phyloP scores from a whole-genome alignment of 2,797 vertebrate genomes.

The Rhabdomys pumilio region DNA sequence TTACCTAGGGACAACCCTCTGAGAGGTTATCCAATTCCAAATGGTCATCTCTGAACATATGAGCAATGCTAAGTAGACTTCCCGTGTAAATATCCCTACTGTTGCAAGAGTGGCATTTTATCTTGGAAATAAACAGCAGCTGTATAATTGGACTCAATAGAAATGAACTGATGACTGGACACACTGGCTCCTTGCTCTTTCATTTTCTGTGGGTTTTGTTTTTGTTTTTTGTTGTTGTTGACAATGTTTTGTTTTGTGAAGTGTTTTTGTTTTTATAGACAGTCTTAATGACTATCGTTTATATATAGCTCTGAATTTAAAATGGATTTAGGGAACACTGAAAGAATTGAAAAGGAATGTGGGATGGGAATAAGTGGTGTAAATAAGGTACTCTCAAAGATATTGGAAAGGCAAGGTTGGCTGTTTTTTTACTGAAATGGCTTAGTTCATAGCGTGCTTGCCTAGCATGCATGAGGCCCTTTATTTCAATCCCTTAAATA shows the following conservation, averaged over 20 bases:
- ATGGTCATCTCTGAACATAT: not conserved
- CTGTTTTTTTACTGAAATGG: not conserved
- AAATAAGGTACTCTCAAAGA: not conserved
- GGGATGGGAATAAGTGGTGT: not conserved
- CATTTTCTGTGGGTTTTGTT: not conserved
- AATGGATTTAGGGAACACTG: not conserved
- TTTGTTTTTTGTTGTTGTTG: not conserved
- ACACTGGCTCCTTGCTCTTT: not conserved
- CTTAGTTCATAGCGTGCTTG: not conserved
- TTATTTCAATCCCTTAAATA: not conserved
- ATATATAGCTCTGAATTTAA: not conserved
- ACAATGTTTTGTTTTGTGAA: not conserved
- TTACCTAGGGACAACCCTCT: not conserved
- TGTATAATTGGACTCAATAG: not conserved
- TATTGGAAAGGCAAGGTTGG: not conserved
- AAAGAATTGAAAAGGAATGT: not conserved
- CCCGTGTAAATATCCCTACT: not conserved
- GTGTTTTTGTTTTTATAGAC: not conserved
- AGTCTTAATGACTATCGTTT: not conserved
- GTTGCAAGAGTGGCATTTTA: not conserved
- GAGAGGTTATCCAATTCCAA: not conserved
- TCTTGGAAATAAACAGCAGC: not conserved
- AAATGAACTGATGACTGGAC: not conserved
- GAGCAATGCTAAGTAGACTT: not conserved
- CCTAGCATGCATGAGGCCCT: not conserved